Evolutionary conservation across 2,888 invertebrate species (phyloP).

Genomic region (Apotomis betuletana): DNA sequence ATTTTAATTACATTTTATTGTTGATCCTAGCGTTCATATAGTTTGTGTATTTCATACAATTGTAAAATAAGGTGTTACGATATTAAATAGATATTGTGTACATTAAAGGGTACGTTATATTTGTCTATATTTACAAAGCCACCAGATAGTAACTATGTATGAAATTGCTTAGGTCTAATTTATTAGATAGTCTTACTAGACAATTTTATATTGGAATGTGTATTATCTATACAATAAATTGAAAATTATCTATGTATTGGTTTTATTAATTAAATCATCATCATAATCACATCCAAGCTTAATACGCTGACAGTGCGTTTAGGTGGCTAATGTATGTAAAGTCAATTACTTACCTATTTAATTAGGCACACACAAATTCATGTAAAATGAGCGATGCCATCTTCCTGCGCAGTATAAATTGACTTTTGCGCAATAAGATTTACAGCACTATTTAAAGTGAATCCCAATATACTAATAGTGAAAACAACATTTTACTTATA

Average conservation of each 20-base stretch:
- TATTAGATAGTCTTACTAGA: conserved; percentile 73
- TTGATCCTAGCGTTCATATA: conserved; percentile 33
- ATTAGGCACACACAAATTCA: no score
- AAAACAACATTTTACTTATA: no score
- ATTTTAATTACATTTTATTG: conserved; percentile 34
- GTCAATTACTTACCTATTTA: no score
- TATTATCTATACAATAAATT: conserved; percentile 73
- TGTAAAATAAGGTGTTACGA: conserved; percentile 29
- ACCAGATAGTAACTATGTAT: conserved; percentile 53
- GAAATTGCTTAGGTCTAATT: conserved; percentile 65
- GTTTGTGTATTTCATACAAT: conserved; percentile 27
- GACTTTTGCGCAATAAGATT: no score
- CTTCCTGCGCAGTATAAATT: no score
- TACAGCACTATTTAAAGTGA: no score
- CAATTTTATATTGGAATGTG: conserved; percentile 75
- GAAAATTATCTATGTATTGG: conserved; percentile 50
- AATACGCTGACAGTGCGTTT: no score
- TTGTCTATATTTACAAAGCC: conserved; percentile 44
- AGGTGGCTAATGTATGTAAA: no score
- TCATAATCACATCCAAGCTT: no score
- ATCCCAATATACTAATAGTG: no score
- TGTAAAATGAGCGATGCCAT: no score
- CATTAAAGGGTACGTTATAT: conserved; percentile 37
- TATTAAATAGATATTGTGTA: conserved; percentile 38
- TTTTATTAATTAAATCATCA: neutral